phyloP scores from a whole-genome alignment of 2,888 invertebrate genomes.

The Merodon equestris region DNA sequence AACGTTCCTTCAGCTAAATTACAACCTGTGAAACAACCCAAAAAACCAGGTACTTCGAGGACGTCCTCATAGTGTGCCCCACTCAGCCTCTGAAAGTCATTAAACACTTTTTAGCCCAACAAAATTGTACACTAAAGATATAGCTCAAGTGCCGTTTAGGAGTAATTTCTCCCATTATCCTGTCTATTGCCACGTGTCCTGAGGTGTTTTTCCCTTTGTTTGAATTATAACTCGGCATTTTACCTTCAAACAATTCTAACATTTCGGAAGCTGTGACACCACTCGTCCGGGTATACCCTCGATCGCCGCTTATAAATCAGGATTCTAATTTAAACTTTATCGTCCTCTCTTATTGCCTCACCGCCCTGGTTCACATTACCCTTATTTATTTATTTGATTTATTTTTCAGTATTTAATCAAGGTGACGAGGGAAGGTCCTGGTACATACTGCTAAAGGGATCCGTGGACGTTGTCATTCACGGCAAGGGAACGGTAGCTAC shows the following conservation, averaged over 20 bases:
- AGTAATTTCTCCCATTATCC: constrained; percentile 27
- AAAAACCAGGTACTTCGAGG: no score
- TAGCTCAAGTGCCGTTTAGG: constrained; percentile 31
- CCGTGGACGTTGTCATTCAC: constrained; percentile 90
- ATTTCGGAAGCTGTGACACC: neutral
- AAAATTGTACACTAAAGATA: neutral
- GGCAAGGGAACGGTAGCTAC: constrained; percentile 91
- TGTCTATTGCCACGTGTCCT: constrained; percentile 20
- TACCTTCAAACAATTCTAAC: constrained; percentile 27
- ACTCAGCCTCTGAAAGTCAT: neutral
- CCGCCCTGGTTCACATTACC: neutral
- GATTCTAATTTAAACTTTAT: constrained; percentile 53
- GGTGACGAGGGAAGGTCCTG: constrained; percentile 91
- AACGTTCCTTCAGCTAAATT: constrained; percentile 25
- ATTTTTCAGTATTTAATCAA: constrained; percentile 86
- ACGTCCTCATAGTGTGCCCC: no score
- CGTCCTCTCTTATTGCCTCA: constrained; percentile 1
- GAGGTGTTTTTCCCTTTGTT: constrained; percentile 15
- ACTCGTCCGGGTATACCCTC: neutral
- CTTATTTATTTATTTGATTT: neutral
- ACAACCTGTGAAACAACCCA: constrained; percentile 10
- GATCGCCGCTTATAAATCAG: constrained; percentile 42
- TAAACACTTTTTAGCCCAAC: constrained; percentile 2
- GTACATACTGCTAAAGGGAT: constrained; percentile 91
- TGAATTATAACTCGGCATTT: constrained; percentile 33